Base-by-base conservation (phyloP, 2,113 vertebrate genomes). In the Strigops habroptila region DNA sequence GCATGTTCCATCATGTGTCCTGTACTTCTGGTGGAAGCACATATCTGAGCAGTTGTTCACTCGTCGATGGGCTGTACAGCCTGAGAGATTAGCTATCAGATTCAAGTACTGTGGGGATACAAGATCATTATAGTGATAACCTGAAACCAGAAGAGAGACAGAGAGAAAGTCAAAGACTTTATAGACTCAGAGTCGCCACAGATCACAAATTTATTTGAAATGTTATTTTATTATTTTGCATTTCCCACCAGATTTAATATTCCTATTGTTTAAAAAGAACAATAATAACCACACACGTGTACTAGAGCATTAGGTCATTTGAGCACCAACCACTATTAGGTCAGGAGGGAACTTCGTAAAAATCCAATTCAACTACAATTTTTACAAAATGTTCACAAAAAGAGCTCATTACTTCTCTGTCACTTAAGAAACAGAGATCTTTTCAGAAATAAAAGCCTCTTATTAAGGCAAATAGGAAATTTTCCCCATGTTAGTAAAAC, bases 41-140 rank as follows among this genome's bases (percentile, higher is more conserved):
- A 99, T 99, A 93, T 99, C 99, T 0, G 99, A 99, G 97, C 99
- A 99, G 98, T 99, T 99, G 98, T 99, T 99, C 89, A 98, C 97
- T 48, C 98, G 98, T 13, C 99, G 98, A 95, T 99, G 99, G 4
- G 99, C 99, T 2, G 98, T 99, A 96, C 99, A 99, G 93, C 99
- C 99, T 0, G 99, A 99, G 41, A 99, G 98, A 93, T 99, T 99
- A 82, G 99, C 99, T 17, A 99, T 99, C 96, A 99, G 97, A 5
- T 98, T 98, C 97, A 99, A 97, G 92, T 99, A 99, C 91, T 98
- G 99, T 3, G 99, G 99, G 11, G 99, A 99, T 79, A 99, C 99
- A 94, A 99, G 98, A 96, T 99, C 99, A 5, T 99, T 99, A 97
- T 99, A 99, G 95, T 99, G 99, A 97, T 99, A 99, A 30, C 99